Evolutionary conservation across 2,888 invertebrate species (phyloP), one percentile per base, ranked within the genome.

Genomic region (Polyploca ridens): DNA sequence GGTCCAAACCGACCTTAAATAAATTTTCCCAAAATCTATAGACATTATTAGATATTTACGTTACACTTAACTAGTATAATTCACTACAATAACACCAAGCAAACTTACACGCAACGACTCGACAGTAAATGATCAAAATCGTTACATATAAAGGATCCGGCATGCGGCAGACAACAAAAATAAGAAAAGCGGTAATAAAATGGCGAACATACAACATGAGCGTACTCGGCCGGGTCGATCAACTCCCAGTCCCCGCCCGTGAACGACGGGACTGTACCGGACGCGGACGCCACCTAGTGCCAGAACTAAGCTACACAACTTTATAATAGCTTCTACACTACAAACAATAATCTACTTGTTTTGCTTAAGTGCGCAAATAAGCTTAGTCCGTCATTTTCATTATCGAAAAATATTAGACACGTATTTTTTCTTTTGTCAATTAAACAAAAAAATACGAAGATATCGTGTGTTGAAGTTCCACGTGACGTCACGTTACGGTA

Each of bases 191-290:
- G 66, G 59, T 66, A 63, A 54, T 54, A 54, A 54, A 54, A 54
- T 19, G 54, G 54, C 54, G 3, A 74, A 91, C 91, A 76, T 92
- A 92, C 92, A 69, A 83, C 67, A 67, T 78, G 74, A 62, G 79
- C 74, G 66, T 84, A 70, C 54, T 77, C 77, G 44, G 79, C 65
- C 19, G 74, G 75, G 62, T 91, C 91, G 66, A 93, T 72, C 75
- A 93, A 72, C 83, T 88, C 84, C 93, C 93, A 93, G 81, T 93
- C 86, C 62, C 83, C 87, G 65, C 86, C 89, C 62, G 77, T 83
- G 79, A 83, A 81, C 67, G 91, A 85, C 41, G 87, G 73, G 66
- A 85, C 85, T 69, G 83, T 78, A 61, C 76, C 72, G 13, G 41
- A 13, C 66, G 70, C 70, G 66, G 69, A 69, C 70, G 84, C 85